Base-by-base conservation (phyloP, 2,888 invertebrate genomes). In the Epinotia demarniana region DNA sequence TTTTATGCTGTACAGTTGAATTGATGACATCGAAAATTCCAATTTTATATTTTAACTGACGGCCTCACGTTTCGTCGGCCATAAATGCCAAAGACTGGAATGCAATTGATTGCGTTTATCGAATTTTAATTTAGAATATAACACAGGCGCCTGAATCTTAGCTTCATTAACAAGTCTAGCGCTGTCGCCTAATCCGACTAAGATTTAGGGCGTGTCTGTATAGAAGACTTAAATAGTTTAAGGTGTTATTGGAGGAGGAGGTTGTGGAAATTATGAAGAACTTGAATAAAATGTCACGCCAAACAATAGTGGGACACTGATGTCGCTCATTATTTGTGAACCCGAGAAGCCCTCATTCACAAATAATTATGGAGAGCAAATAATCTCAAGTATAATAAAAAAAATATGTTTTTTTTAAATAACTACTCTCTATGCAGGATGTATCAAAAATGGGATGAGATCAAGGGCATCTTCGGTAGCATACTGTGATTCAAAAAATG, bases 11-110 rank as follows among this genome's bases (percentile, higher is more conserved):
- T 58, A 16, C 39, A n/a, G 19, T 60, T 58, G 68, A 68, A 43
- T 58, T 43, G 23, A 16, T 58, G 55, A 69, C 58, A 69, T 69
- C 69, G 69, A 69, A 60, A 60, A 58, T 69, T 27, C 58, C 9
- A 58, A 46, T 60, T 69, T 6, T 60, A n/a, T 23, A n/a, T 58
- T 64, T 68, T 60, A 62, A 71, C 53, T 61, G 72, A 58, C 16
- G 70, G 68, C 75, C 77, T 77, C 77, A 64, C 73, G 71, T 19
- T 68, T 67, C 75, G 76, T 81, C 80, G 81, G 81, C 80, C 81
- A 80, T 81, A 78, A 81, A 82, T 83, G 82, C 86, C 86, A 87
- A 88, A 87, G 86, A 87, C 84, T 85, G 84, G 82, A 84, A 81
- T 80, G 80, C 79, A 82, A 80, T 62, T 78, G 27, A 73, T 77